Evolutionary conservation across 2,797 vertebrate genomes (phyloP).

Genomic region (Esox lucius): DNA sequence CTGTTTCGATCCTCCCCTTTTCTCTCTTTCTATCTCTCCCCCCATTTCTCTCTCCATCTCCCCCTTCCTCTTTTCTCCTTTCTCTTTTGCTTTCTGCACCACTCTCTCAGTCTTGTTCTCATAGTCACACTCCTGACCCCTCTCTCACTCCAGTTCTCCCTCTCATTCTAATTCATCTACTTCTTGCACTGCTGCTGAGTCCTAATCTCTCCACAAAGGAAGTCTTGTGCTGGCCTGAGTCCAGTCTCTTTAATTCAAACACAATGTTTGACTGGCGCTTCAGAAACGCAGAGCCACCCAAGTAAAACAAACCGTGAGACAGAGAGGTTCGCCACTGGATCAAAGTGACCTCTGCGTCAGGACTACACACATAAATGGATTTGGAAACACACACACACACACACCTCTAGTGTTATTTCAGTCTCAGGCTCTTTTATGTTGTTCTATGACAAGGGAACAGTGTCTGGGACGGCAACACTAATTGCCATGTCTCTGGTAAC

Average conservation of each 20-base stretch:
- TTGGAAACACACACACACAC: neutral
- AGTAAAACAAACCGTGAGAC: conserved; percentile 31
- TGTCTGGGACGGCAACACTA: neutral
- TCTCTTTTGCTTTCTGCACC: conserved; percentile 7
- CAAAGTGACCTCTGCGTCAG: conserved; percentile 11
- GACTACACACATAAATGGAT: neutral
- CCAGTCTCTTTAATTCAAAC: conserved; percentile 30
- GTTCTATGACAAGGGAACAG: conserved; percentile 3
- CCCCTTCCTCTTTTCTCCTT: neutral
- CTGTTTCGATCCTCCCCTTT: neutral
- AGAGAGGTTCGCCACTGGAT: conserved; percentile 20
- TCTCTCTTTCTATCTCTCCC: neutral
- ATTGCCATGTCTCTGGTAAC: neutral
- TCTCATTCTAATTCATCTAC: conserved; percentile 8
- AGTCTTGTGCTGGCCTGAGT: conserved; percentile 47
- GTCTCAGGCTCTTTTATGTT: neutral
- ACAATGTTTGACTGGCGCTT: conserved; percentile 14
- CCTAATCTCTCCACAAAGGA: conserved; percentile 67
- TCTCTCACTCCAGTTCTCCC: neutral
- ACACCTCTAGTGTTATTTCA: neutral
- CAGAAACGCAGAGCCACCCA: conserved; percentile 31
- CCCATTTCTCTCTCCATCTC: neutral
- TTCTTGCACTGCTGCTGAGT: conserved; percentile 33
- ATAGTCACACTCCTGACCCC: conserved; percentile 3
- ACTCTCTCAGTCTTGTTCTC: conserved; percentile 5